phyloP scores from a whole-genome alignment of 2,797 vertebrate genomes.

The Danio choprae region DNA sequence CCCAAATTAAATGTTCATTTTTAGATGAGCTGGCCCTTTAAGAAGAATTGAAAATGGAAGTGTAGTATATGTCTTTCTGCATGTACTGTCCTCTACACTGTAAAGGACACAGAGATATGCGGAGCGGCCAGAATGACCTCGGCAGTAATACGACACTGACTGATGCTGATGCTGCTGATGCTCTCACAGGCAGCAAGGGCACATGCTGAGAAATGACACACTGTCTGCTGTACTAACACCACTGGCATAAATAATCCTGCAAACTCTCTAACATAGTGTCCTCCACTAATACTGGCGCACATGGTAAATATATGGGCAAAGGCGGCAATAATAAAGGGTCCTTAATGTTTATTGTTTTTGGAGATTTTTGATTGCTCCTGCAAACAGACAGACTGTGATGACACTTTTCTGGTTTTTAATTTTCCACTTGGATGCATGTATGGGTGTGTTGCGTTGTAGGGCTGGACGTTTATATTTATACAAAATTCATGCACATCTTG shows the following conservation, averaged over 20 bases:
- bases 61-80: not conserved
- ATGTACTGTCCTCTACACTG: not conserved
- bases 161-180: slow-evolving; percentile 53
- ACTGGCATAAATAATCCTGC: slow-evolving; percentile 19
- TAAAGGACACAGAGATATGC: slow-evolving; percentile 28
- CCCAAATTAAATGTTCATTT: not conserved
- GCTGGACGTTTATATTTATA: too few species aligned
- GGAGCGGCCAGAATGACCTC: slow-evolving; percentile 33
- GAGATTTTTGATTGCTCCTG: too few species aligned
- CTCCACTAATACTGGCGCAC: too few species aligned
- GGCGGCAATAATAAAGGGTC: too few species aligned
- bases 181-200: slow-evolving; percentile 62
- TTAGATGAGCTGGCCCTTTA: slow-evolving; percentile 1
- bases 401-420: too few species aligned
- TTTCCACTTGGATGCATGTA: too few species aligned
- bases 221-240: slow-evolving; percentile 22
- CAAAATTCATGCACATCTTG: too few species aligned
- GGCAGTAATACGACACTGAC: slow-evolving; percentile 66
- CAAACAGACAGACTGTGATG: too few species aligned
- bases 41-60: not conserved
- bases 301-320: too few species aligned
- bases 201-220: slow-evolving; percentile 59
- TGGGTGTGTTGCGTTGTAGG: too few species aligned
- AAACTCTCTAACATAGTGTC: not conserved
- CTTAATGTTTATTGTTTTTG: too few species aligned